Evolutionary conservation across 2,113 vertebrate genomes (phyloP).

Genomic region (Crotalus helleri): DNA sequence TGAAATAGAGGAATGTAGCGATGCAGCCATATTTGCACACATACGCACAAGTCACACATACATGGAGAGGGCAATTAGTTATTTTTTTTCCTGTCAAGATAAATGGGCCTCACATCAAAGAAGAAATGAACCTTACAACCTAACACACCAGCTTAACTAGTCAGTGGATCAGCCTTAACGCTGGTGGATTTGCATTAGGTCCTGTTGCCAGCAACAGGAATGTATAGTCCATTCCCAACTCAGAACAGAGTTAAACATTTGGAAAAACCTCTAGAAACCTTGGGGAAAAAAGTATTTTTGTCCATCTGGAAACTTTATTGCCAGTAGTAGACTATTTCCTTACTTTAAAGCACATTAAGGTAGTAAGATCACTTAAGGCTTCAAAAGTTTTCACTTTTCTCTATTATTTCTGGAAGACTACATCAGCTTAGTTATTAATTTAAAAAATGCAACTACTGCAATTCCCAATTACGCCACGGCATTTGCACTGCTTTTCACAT

Average conservation of each 20-base stretch:
- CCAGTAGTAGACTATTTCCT: conserved; percentile 68
- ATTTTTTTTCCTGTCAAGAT: not conserved
- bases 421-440: conserved; percentile 44
- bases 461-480: not conserved
- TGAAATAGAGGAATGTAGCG: not conserved
- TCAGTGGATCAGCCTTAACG: conserved; percentile 47
- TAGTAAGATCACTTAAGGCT: conserved; percentile 61
- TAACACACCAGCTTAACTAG: conserved; percentile 18
- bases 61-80: not conserved
- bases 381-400: conserved; percentile 39
- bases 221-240: conserved; percentile 30
- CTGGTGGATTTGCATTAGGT: not conserved
- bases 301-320: conserved; percentile 52
- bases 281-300: conserved; percentile 58
- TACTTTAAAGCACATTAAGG: conserved; percentile 63
- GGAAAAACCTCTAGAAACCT: conserved; percentile 52
- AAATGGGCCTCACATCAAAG: not conserved
- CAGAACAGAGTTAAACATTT: conserved; percentile 52
- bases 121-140: not conserved
- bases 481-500: not conserved
- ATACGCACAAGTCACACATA: not conserved
- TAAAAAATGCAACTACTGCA: not conserved
- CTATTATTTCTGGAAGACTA: conserved; percentile 63
- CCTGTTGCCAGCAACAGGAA: conserved; percentile 55
- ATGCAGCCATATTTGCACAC: not conserved